Percentiles rank a stretch among this genome's conserved stretches.
These are phyloP conservation scores for Aplocera efformata DNA, from an alignment of 2,888 invertebrate species.

Conservation along the genomic window DNA sequence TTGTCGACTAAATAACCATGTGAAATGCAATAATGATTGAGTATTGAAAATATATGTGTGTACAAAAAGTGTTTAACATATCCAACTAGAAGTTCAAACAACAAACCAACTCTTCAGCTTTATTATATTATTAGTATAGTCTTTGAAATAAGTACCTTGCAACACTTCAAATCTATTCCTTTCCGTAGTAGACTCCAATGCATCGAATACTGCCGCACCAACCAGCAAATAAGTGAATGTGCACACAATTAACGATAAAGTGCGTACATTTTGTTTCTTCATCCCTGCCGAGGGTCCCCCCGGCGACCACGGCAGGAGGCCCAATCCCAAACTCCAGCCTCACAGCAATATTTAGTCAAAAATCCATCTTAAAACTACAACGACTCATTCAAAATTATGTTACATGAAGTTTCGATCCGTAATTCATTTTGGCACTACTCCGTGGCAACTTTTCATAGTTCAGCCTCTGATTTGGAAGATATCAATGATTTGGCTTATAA, in stretches of 20 bases:
- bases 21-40: too few relatives aligned
- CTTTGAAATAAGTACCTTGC: conserved; percentile 90
- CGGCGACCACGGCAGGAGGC: conserved; percentile 60
- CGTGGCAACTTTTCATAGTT: conserved; percentile 34
- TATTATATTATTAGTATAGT: too few relatives aligned
- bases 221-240: conserved; percentile 99
- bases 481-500: conserved; percentile 29
- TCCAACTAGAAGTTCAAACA: too few relatives aligned
- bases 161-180: conserved; percentile 93
- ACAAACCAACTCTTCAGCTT: too few relatives aligned
- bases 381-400: conserved; percentile 18
- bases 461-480: conserved; percentile 44
- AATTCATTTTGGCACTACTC: conserved; percentile 40
- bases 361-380: conserved; percentile 31
- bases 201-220: conserved; percentile 99
- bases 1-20: too few relatives aligned
- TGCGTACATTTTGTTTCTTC: conserved; percentile 99
- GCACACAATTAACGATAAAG: conserved; percentile 99
- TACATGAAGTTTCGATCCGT: conserved; percentile 34
- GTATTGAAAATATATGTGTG: too few relatives aligned
- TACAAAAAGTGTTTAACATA: too few relatives aligned
- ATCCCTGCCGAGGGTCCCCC: conserved; percentile 82
- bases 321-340: conserved; percentile 43
- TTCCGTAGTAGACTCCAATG: conserved; percentile 98
- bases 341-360: conserved; percentile 41